phyloP scores from a whole-genome alignment of 2,797 vertebrate genomes.

The Rhadinocentrus ornatus region DNA sequence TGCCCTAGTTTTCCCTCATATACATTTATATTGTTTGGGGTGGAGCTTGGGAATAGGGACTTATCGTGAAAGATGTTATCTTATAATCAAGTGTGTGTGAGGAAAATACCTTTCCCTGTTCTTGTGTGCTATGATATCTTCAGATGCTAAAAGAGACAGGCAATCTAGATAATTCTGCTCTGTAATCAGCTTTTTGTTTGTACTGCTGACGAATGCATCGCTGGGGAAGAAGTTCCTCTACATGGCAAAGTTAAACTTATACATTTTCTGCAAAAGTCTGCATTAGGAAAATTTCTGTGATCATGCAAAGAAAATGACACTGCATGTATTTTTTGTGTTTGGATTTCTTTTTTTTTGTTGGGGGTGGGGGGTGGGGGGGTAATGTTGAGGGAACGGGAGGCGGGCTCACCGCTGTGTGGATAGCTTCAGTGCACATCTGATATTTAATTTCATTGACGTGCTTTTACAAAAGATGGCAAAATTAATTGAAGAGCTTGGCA shows the following conservation, averaged over 20 bases:
- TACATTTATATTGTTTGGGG: conserved; percentile 87
- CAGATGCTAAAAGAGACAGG: conserved; percentile 66
- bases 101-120: conserved; percentile 57
- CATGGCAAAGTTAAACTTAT: conserved; percentile 63
- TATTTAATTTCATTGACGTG: conserved; percentile 56
- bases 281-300: conserved; percentile 54
- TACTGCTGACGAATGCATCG: conserved; percentile 55
- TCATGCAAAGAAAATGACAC: conserved; percentile 65
- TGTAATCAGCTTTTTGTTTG: conserved; percentile 78
- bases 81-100: conserved; percentile 72
- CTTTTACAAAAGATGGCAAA: conserved; percentile 60
- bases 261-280: conserved; percentile 36
- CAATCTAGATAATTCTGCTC: conserved; percentile 75
- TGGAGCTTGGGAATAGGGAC: conserved; percentile 60
- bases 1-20: conserved; percentile 83
- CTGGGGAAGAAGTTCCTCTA: conserved; percentile 56
- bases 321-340: conserved; percentile 55
- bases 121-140: conserved; percentile 64
- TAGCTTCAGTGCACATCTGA: conserved; percentile 42
- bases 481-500: conserved; percentile 60
- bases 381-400: conserved; percentile 22
- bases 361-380: conserved; percentile 2
- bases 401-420: background rate
- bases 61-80: conserved; percentile 80
- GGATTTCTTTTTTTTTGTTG: conserved; percentile 25